A percentile compares a stretch with the other conserved stretches of the same genome.
Conservation (phyloP, 1,140 invertebrate genomes). For the Vanessa tameamea region DNA sequence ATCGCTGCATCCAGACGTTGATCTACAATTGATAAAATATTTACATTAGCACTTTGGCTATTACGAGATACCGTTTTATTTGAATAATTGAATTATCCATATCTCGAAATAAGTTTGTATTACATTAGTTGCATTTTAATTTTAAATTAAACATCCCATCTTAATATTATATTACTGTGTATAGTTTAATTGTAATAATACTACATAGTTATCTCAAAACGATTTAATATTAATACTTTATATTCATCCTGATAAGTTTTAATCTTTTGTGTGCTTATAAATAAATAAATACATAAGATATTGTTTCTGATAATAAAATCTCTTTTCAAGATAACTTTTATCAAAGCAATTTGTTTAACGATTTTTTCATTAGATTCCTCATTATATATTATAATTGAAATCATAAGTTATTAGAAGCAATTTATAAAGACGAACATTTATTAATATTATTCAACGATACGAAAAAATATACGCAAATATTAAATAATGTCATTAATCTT, state of each 20-base stretch:
- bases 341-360: not conserved
- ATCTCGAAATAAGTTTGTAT: no score
- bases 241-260: not conserved
- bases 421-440: not conserved
- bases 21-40: slow-evolving; percentile 47
- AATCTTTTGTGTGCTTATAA: slow-evolving; percentile 6
- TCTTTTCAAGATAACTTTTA: not conserved
- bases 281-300: not conserved
- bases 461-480: not conserved
- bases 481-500: not conserved
- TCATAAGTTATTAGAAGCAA: not conserved
- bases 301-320: slow-evolving; percentile 9
- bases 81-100: no score
- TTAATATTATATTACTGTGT: not conserved
- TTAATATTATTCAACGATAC: not conserved
- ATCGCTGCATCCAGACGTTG: slow-evolving; percentile 66
- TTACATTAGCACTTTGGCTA: not conserved
- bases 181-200: no score
- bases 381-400: not conserved
- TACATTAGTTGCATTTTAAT: no score
- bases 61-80: no score
- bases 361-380: not conserved
- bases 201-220: not conserved
- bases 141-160: no score
- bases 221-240: not conserved